These are phyloP conservation scores for Saccopteryx leptura DNA, from an alignment of 2,113 vertebrate species.

Conservation along the genomic window DNA sequence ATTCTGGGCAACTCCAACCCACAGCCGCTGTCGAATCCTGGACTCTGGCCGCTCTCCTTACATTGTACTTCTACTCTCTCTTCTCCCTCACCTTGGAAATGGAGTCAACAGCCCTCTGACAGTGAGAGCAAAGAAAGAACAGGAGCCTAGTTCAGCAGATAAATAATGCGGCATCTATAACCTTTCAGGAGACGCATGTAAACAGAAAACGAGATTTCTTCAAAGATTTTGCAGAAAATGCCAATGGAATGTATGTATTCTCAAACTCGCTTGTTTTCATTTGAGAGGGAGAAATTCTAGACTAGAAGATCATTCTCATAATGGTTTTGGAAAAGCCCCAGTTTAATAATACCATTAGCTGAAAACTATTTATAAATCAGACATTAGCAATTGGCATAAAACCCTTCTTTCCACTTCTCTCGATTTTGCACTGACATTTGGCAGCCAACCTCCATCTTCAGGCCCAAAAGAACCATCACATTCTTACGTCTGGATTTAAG, in stretches of 20 bases:
- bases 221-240: slow-evolving; percentile 51
- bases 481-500: slow-evolving; percentile 54
- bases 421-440: slow-evolving; percentile 63
- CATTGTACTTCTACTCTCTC: background rate
- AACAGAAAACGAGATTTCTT: slow-evolving; percentile 50
- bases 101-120: background rate
- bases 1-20: background rate
- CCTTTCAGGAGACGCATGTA: background rate
- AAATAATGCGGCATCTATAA: background rate
- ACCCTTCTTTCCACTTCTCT: slow-evolving; percentile 75
- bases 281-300: slow-evolving; percentile 69
- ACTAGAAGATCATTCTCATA: slow-evolving; percentile 62
- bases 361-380: slow-evolving; percentile 80
- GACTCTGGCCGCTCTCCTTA: background rate
- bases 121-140: slow-evolving; percentile 16
- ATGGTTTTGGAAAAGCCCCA: slow-evolving; percentile 74
- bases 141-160: background rate
- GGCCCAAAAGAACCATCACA: slow-evolving; percentile 42
- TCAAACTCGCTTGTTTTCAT: slow-evolving; percentile 42
- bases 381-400: slow-evolving; percentile 79
- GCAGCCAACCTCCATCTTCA: slow-evolving; percentile 30
- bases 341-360: slow-evolving; percentile 76
- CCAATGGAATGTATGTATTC: background rate
- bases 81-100: background rate
- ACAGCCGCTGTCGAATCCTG: background rate